These are phyloP conservation scores for Sphinx pinastri DNA, from an alignment of 2,888 invertebrate species.

Conservation along the genomic window DNA sequence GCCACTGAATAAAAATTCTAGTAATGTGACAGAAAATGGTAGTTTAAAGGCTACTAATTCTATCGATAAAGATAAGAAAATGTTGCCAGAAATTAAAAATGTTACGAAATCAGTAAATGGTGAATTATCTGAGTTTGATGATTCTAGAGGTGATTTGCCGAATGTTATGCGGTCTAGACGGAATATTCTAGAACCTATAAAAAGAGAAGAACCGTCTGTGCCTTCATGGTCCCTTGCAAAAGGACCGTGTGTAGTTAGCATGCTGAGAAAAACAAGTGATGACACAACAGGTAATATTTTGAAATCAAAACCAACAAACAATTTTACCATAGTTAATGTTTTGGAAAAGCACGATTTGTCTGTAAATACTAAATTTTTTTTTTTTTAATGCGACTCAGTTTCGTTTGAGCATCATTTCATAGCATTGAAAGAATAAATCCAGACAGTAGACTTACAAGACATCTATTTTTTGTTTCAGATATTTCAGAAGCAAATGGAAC, in stretches of 20 bases:
- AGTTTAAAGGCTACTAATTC: conserved; percentile 2
- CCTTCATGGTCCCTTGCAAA: conserved; percentile 79
- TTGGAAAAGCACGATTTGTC: no score
- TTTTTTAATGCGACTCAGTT: no score
- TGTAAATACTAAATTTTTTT: no score
- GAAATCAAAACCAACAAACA: no score
- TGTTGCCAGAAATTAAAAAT: conserved; percentile 47
- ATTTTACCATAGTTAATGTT: no score
- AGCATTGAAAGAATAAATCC: no score
- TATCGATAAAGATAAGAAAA: conserved; percentile 32
- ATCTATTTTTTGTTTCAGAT: conserved; percentile 41
- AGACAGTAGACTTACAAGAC: no score
- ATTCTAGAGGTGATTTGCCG: conserved; percentile 55
- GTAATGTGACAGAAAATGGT: conserved; percentile 3
- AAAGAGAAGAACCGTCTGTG: conserved; percentile 59
- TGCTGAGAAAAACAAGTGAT: conserved; percentile 59
- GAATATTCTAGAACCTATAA: conserved; percentile 75
- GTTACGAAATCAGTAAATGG: conserved; percentile 32
- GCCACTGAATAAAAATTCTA: conserved; percentile 41
- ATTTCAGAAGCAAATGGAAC: conserved; percentile 38
- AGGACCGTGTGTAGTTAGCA: conserved; percentile 69
- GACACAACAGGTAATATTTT: conserved; percentile 43
- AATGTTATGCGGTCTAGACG: conserved; percentile 64
- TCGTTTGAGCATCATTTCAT: no score
- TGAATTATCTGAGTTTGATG: conserved; percentile 4